Percentiles rank a stretch among this genome's conserved stretches.
phyloP scores from a whole-genome alignment of 2,888 invertebrate genomes.

The Plusia festucae region DNA sequence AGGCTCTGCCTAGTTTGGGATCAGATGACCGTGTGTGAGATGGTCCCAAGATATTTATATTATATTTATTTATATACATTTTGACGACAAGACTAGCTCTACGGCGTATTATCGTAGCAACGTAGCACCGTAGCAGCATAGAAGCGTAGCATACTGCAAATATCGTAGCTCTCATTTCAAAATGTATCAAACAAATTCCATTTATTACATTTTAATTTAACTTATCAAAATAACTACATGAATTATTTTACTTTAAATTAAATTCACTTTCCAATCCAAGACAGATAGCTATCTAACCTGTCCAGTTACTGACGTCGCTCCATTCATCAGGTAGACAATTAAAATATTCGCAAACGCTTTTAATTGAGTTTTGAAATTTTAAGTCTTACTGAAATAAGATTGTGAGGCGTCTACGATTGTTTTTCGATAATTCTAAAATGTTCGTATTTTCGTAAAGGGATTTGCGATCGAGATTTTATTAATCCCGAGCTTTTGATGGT shows the following conservation, averaged over 20 bases:
- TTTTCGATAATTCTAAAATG: constrained; percentile 38
- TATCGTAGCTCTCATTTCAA: background rate
- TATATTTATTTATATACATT: too few relatives aligned
- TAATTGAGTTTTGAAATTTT: constrained; percentile 71
- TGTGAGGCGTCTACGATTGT: constrained; percentile 38
- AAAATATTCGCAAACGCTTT: constrained; percentile 66
- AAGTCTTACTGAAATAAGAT: constrained; percentile 49
- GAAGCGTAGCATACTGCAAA: background rate
- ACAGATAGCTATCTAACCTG: constrained; percentile 44
- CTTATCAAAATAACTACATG: constrained; percentile 23
- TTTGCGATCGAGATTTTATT: constrained; percentile 21
- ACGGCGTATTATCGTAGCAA: background rate
- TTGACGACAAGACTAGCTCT: background rate
- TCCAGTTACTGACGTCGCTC: constrained; percentile 56
- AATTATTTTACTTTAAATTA: constrained; percentile 43
- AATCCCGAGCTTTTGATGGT: constrained; percentile 19
- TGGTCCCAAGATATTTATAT: too few relatives aligned
- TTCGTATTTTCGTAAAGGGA: constrained; percentile 19
- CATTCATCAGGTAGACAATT: constrained; percentile 71
- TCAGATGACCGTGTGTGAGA: too few relatives aligned
- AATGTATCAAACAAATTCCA: background rate
- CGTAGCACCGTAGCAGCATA: background rate
- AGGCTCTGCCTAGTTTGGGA: too few relatives aligned
- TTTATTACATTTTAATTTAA: background rate
- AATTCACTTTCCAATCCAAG: constrained; percentile 36